phyloP scores from a whole-genome alignment of 2,113 vertebrate genomes.

The Orientallactaga bullata region DNA sequence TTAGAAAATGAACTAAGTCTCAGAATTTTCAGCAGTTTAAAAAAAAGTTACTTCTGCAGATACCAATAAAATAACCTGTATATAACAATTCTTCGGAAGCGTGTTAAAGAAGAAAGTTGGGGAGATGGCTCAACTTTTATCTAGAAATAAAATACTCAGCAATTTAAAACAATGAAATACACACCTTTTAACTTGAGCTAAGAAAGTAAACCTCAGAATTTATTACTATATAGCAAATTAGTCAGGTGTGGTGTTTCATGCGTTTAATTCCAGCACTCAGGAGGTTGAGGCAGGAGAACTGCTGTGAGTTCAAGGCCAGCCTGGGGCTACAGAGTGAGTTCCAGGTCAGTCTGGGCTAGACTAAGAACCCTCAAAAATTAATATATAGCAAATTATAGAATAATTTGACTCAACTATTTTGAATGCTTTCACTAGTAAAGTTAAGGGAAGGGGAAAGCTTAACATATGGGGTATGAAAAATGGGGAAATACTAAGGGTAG shows the following conservation, averaged over 20 bases:
- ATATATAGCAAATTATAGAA: constrained; percentile 17
- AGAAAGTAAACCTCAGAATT: constrained; percentile 50
- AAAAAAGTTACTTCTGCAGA: background rate
- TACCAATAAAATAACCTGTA: constrained; percentile 31
- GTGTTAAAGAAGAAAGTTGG: constrained; percentile 11
- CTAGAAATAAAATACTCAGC: constrained; percentile 33
- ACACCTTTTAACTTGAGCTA: constrained; percentile 15
- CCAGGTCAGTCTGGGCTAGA: no score
- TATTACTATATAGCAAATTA: constrained; percentile 24
- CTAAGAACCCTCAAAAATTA: background rate
- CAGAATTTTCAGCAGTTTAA: constrained; percentile 6
- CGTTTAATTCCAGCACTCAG: no score
- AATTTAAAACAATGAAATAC: background rate
- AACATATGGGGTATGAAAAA: no score
- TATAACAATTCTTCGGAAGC: constrained; percentile 26
- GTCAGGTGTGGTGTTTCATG: no score
- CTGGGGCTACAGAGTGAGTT: no score
- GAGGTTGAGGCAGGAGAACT: no score
- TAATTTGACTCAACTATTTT: constrained; percentile 43
- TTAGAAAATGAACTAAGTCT: constrained; percentile 5
- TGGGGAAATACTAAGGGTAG: no score
- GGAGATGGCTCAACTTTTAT: background rate
- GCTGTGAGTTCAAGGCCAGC: no score
- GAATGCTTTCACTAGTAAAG: constrained; percentile 14
- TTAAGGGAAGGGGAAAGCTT: no score